Evolutionary conservation across 2,888 invertebrate genomes (phyloP).

Genomic region (Macrosiphum euphorbiae): DNA sequence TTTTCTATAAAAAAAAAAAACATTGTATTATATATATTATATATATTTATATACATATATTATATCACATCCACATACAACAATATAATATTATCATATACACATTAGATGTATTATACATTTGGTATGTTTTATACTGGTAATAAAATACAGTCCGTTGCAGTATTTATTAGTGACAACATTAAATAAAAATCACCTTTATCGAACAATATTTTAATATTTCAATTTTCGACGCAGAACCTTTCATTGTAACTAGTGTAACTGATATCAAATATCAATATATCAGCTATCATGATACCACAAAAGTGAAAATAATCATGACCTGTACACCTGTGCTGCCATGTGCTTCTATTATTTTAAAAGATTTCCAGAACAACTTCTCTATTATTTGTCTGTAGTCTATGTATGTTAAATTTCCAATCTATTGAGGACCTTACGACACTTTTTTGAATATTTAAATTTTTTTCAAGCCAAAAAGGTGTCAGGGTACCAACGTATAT

Average conservation of each 20-base stretch:
- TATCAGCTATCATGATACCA: not conserved
- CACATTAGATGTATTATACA: not conserved
- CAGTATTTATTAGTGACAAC: not conserved
- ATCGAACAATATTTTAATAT: not conserved
- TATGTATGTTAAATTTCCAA: not conserved
- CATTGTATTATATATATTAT: too few species aligned
- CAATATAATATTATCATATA: not conserved
- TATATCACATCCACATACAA: not conserved
- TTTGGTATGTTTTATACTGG: not conserved
- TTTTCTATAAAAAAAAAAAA: too few species aligned
- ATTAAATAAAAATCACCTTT: not conserved
- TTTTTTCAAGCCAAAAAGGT: not conserved
- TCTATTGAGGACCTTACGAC: not conserved
- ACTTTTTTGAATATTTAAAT: not conserved
- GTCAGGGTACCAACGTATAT: not conserved
- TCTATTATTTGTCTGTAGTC: not conserved
- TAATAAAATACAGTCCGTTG: not conserved
- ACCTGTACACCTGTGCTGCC: not conserved
- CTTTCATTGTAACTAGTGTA: not conserved
- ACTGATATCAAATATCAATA: not conserved
- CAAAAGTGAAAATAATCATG: not conserved
- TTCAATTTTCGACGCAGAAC: not conserved
- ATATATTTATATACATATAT: not conserved
- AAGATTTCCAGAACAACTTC: too few species aligned
- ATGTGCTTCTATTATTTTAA: too few species aligned